Conservation (phyloP, 2,113 vertebrate genomes). For the Manacus vitellinus region DNA sequence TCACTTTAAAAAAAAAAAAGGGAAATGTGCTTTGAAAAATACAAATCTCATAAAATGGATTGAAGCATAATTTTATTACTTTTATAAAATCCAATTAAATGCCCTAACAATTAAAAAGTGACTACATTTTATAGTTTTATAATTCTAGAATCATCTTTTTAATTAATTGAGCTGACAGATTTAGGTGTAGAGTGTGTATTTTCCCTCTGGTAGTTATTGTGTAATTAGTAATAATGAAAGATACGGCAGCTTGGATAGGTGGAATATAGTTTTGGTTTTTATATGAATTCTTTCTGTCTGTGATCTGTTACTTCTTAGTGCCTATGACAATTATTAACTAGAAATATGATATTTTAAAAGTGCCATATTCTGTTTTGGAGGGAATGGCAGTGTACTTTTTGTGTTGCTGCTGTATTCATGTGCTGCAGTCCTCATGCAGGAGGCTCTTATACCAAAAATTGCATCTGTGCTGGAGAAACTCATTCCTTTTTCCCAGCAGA, state of each 20-base stretch:
- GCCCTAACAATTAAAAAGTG: conserved; percentile 40
- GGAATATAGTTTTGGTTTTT: conserved; percentile 66
- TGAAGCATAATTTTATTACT: conserved; percentile 47
- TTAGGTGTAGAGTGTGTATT: conserved; percentile 84
- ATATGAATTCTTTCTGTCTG: neutral
- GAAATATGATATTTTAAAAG: neutral
- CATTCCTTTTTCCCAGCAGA: neutral
- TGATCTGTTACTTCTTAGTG: neutral
- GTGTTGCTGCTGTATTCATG: neutral
- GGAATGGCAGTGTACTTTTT: neutral
- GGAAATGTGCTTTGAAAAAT: conserved; percentile 60
- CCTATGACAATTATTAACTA: neutral
- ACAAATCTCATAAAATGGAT: conserved; percentile 47
- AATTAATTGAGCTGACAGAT: conserved; percentile 88
- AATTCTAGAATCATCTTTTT: conserved; percentile 86
- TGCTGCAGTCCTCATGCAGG: neutral
- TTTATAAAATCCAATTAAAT: conserved; percentile 61
- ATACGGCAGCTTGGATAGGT: conserved; percentile 80
- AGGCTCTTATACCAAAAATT: neutral
- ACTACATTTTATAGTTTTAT: conserved; percentile 84
- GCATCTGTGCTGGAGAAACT: neutral
- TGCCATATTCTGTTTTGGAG: neutral
- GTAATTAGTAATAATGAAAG: conserved; percentile 87
- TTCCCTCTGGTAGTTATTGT: conserved; percentile 81
- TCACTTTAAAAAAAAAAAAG: conserved; percentile 2